Conservation (phyloP, 2,797 vertebrate genomes). For the Poliocrania exsul region DNA sequence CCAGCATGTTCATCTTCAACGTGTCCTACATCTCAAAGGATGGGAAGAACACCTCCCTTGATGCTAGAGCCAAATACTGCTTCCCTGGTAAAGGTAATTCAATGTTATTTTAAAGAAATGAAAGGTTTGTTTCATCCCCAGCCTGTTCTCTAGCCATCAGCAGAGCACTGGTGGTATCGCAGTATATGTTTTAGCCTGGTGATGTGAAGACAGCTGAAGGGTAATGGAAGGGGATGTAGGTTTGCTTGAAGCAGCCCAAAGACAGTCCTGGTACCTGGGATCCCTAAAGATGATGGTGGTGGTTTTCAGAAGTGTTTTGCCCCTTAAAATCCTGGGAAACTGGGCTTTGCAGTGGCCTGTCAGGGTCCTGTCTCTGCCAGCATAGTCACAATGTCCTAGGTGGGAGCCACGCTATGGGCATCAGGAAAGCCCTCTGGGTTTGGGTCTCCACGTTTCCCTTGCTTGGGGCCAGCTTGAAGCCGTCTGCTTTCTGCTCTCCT, state of each 20-base stretch:
- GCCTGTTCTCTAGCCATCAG: neutral
- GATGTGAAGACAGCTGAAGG: neutral
- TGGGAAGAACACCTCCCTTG: constrained; percentile 60
- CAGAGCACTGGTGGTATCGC: neutral
- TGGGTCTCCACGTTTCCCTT: neutral
- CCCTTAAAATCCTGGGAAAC: neutral
- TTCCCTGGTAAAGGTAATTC: constrained; percentile 60
- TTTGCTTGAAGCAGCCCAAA: neutral
- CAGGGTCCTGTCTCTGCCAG: neutral
- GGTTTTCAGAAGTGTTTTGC: neutral
- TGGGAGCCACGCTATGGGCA: accelerated
- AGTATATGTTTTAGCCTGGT: neutral
- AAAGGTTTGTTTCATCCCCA: neutral
- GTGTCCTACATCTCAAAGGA: constrained; percentile 62
- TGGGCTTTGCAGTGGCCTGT: neutral
- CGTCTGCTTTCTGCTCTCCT: neutral
- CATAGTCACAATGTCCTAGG: accelerated
- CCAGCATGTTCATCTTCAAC: neutral
- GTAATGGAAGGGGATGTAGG: neutral
- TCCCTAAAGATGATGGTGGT: neutral
- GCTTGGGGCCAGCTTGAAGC: neutral
- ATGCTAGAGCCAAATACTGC: neutral
- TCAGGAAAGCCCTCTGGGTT: neutral
- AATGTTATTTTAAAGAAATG: neutral
- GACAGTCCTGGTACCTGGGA: neutral